phyloP scores from a whole-genome alignment of 1,140 invertebrate genomes.

The Thaumatotibia leucotreta region DNA sequence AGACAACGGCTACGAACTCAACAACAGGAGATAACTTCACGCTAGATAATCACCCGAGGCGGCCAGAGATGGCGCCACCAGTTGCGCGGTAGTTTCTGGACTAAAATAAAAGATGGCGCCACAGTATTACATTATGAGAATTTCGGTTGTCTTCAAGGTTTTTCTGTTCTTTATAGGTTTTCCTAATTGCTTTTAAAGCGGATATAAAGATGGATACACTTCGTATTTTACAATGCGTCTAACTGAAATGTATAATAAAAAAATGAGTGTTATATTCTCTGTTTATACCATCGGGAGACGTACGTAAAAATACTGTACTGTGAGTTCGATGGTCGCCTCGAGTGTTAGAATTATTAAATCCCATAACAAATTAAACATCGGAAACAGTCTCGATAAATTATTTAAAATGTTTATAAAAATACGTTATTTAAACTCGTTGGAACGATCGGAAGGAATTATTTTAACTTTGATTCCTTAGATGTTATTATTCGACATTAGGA shows the following conservation, averaged over 20 bases:
- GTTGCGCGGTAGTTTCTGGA: not conserved
- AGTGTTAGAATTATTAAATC: conserved; percentile 3
- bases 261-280: too few species aligned
- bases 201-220: too few species aligned
- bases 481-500: not conserved
- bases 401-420: not conserved
- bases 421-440: not conserved
- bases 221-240: too few species aligned
- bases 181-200: too few species aligned
- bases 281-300: too few species aligned
- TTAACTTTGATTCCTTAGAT: not conserved
- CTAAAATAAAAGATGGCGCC: not conserved
- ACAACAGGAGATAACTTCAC: conserved; percentile 56
- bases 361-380: conserved; percentile 1
- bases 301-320: too few species aligned
- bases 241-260: too few species aligned
- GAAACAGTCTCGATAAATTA: conserved; percentile 1
- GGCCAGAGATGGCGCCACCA: not conserved
- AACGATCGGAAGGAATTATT: conserved; percentile 3
- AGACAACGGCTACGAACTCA: conserved; percentile 66
- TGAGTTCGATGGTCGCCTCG: too few species aligned
- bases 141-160: too few species aligned
- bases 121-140: too few species aligned
- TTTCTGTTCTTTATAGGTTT: too few species aligned
- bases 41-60: conserved; percentile 2